Conservation (phyloP, 2,797 vertebrate species). For the Aplochiton taeniatus region DNA sequence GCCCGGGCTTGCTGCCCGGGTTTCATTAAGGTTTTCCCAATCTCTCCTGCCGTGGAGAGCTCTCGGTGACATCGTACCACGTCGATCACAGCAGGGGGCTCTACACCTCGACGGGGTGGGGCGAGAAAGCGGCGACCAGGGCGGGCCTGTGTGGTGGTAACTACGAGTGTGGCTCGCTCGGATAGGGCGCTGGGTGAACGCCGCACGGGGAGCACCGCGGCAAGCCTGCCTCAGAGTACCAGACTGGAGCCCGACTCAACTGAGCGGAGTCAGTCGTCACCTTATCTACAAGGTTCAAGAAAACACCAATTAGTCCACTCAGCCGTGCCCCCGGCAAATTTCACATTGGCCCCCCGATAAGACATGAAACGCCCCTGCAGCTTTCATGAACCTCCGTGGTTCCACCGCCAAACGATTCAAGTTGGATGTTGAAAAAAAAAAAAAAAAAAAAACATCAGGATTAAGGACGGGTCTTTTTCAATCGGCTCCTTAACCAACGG, state of each 20-base stretch:
- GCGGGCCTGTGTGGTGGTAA: too few species aligned
- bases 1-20: slow-evolving; percentile 26
- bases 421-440: too few species aligned
- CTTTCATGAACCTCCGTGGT: not conserved
- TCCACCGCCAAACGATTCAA: too few species aligned
- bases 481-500: too few species aligned
- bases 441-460: too few species aligned
- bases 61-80: not conserved
- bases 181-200: too few species aligned
- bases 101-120: slow-evolving; percentile 26
- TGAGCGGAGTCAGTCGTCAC: slow-evolving; percentile 16
- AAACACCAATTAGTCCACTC: slow-evolving; percentile 42
- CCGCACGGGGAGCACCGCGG: slow-evolving; percentile 18
- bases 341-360: slow-evolving; percentile 14
- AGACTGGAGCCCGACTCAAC: slow-evolving; percentile 28
- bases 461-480: too few species aligned
- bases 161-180: too few species aligned
- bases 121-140: too few species aligned
- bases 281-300: slow-evolving; percentile 29
- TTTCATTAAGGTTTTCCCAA: slow-evolving; percentile 28
- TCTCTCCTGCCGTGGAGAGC: slow-evolving; percentile 7
- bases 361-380: slow-evolving; percentile 2
- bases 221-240: slow-evolving; percentile 12
- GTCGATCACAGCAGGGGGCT: not conserved
- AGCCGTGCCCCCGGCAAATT: slow-evolving; percentile 6